A percentile compares a stretch with the other conserved stretches of the same genome.
These are phyloP conservation scores for Saimiri boliviensis DNA, from an alignment of 2,113 vertebrate species.

Conservation along the genomic window DNA sequence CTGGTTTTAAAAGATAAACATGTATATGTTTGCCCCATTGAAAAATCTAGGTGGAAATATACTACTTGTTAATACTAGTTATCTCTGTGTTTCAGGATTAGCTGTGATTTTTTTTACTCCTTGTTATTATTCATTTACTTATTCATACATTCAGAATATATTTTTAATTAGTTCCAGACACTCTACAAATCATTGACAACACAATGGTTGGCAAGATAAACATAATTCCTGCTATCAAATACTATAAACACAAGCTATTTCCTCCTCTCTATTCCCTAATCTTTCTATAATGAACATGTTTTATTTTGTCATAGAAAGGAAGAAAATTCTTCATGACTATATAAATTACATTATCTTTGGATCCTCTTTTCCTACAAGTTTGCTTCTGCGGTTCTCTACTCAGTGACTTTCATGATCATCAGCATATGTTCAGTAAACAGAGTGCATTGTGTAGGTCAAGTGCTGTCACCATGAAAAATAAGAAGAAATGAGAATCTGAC, in stretches of 20 bases:
- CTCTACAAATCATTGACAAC: not conserved
- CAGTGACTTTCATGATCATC: not conserved
- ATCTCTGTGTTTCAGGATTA: conserved; percentile 12
- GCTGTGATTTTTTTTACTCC: not conserved
- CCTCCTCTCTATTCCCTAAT: not conserved
- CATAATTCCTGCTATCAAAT: not conserved
- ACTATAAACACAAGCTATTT: not conserved
- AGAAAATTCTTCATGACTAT: not conserved
- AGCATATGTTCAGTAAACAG: not conserved
- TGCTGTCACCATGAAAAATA: not conserved
- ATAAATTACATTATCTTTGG: not conserved
- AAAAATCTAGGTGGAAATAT: not conserved
- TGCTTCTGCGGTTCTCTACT: not conserved
- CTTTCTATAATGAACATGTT: not conserved
- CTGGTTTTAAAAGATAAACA: not conserved
- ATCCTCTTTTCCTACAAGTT: not conserved
- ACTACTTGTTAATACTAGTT: not conserved
- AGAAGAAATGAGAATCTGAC: not conserved
- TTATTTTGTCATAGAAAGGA: not conserved
- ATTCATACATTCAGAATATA: conserved; percentile 31
- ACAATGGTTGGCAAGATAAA: not conserved
- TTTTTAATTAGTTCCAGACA: not conserved
- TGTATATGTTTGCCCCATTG: not conserved
- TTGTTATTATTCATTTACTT: not conserved
- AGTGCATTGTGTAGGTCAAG: not conserved